These are phyloP conservation scores for Lanius collurio DNA, from an alignment of 2,113 vertebrate genomes.

Conservation along the genomic window DNA sequence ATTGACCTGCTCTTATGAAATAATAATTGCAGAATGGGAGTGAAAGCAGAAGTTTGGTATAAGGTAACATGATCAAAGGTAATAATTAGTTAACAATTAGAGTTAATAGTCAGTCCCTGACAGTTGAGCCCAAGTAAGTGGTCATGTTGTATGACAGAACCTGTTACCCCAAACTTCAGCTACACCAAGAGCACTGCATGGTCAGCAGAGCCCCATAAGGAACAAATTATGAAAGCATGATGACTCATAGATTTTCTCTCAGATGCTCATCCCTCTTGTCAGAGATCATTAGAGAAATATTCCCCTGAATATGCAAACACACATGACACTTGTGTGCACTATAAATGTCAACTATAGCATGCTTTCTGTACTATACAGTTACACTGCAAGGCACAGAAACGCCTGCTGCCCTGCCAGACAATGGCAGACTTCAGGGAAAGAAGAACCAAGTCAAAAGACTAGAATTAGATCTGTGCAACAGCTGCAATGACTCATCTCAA, in stretches of 20 bases:
- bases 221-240: not conserved
- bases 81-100: not conserved
- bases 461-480: constrained; percentile 21
- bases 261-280: not conserved
- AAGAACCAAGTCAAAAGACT: not conserved
- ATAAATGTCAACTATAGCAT: not conserved
- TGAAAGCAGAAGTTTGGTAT: not conserved
- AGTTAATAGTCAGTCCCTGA: not conserved
- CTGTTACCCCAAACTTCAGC: not conserved
- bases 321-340: not conserved
- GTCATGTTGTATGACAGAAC: not conserved
- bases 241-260: not conserved
- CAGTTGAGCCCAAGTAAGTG: not conserved
- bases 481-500: constrained; percentile 22
- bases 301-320: not conserved
- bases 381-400: not conserved
- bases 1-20: not conserved
- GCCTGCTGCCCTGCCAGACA: not conserved
- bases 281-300: not conserved
- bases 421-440: not conserved
- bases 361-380: not conserved
- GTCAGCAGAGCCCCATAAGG: not conserved
- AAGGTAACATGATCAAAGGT: not conserved
- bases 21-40: not conserved
- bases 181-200: not conserved